These are phyloP conservation scores for Bergia sp. DNA, from an alignment of 92 coral and sea anemone species.

Conservation along the genomic window DNA sequence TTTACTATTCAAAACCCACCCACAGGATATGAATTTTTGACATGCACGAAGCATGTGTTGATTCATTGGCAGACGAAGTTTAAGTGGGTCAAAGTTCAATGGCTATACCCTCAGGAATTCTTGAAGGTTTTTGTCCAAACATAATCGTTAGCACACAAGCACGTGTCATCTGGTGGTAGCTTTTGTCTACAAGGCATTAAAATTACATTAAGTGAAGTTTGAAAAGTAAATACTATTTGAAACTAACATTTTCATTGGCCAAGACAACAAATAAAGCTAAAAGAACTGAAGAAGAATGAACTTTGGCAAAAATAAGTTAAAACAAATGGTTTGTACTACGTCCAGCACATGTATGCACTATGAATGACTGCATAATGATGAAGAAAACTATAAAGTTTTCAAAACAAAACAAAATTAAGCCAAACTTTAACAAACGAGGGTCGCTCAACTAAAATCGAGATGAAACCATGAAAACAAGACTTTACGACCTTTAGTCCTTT, in stretches of 20 bases:
- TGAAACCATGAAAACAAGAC: no score
- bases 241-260: neutral
- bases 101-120: neutral
- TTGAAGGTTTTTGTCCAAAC: neutral
- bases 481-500: no score
- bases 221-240: neutral
- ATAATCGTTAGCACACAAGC: neutral
- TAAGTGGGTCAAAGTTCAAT: conserved; percentile 18
- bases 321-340: no score
- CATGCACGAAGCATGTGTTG: neutral
- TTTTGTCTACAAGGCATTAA: neutral
- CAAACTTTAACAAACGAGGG: no score
- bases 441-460: no score
- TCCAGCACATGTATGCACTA: no score
- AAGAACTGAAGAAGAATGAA: no score
- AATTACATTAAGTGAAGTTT: neutral
- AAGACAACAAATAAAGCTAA: neutral
- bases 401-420: no score
- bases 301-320: no score
- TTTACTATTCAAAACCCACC: neutral
- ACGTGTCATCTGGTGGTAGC: neutral
- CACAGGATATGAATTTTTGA: neutral
- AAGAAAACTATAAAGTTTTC: no score
- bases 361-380: no score
- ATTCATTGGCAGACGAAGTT: neutral